Base-by-base conservation (phyloP, 2,113 vertebrate species). In the Orientallactaga bullata region DNA sequence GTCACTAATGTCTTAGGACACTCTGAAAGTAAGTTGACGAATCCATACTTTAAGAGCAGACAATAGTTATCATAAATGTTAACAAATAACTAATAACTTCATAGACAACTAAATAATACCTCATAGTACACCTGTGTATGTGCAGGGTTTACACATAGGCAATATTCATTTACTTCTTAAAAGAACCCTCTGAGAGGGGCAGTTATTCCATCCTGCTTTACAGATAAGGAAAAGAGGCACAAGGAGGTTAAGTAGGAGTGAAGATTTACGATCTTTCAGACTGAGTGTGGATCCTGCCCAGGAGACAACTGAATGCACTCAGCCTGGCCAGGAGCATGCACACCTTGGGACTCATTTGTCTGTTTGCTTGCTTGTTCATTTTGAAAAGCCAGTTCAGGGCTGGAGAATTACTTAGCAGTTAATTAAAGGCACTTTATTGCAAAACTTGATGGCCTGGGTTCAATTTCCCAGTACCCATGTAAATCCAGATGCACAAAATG, bases 131-230 rank as follows among this genome's bases (percentile, higher is more conserved):
- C 6, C 21, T 63, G 32, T 30, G 4, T 60, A 24, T 37, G 2
- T 61, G 5, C 71, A 55, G 21, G 93, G 6, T 88, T 90, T 77
- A 61, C 18, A 23, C 65, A 9, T 37, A 24, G 13, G 72, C 84
- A 87, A 61, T 66, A 39, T 37, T 81, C 18, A 86, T 63, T 83
- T 82, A 32, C 51, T 80, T 89, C 80, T 96, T 35, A 55, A 77
- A 78, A 61, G 61, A 80, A 37, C 16, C 18, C 60, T 80, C 0
- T 30, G 8, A 42, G 7, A 26, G 8, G n/a, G 9, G 15, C 32
- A 15, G 35, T 82, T 61, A 28, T 73, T 39, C 39, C 68, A n/a
- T 68, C 32, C 16, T 72, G 37, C n/a, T 61, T 90, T 77, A 87
- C 32, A 61, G 42, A 32, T 30, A 35, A 85, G 35, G 80, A 89